Evolutionary conservation across 2,113 vertebrate genomes (phyloP), one percentile per base, ranked within the genome.

Genomic region (Neodon shergylaensis): DNA sequence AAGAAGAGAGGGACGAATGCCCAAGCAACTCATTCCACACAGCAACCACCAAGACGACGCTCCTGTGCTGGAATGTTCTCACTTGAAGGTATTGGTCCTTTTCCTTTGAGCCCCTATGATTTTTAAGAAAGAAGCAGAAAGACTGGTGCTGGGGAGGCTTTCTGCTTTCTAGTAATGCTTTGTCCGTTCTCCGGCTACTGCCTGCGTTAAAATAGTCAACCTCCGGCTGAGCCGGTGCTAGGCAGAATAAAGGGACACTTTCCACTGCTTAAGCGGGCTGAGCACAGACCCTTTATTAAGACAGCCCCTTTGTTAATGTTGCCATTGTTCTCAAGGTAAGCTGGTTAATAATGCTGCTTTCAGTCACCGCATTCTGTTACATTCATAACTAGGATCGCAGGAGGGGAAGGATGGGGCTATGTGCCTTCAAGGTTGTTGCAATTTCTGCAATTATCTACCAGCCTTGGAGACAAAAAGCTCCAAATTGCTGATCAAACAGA

Each of bases 1-100:
- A 4, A 91, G 94, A 88, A 96, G 86, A 85, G 83, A 61, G 52
- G 54, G 54, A 33, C 82, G 31, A 21, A 39, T 74, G 78, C 39
- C 81, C 22, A 4, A 81, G 86, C 82, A 5, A 73, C 90, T 74
- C 91, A 7, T 65, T 14, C 73, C 81, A 6, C 39, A 42, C 65
- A 8, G 49, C 85, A 7, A 54, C 88, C 26, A 49, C 36, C 36
- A 28, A 91, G 92, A 76, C 42, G 88, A n/a, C 12, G 7, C 52
- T 70, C 91, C 83, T 78, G 58, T 97, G 95, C 96, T 97, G 96
- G 96, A 94, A 94, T 97, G 61, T 82, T 95, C 92, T 94, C 72
- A 0, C 95, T 88, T 83, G 31, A 98, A 98, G 97, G 97, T 98
- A 98, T 28, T 54, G 3, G 44, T 90, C 95, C 31, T 95, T 97